Evolutionary conservation across 2,888 invertebrate genomes (phyloP).

Genomic region (Acronicta alni): DNA sequence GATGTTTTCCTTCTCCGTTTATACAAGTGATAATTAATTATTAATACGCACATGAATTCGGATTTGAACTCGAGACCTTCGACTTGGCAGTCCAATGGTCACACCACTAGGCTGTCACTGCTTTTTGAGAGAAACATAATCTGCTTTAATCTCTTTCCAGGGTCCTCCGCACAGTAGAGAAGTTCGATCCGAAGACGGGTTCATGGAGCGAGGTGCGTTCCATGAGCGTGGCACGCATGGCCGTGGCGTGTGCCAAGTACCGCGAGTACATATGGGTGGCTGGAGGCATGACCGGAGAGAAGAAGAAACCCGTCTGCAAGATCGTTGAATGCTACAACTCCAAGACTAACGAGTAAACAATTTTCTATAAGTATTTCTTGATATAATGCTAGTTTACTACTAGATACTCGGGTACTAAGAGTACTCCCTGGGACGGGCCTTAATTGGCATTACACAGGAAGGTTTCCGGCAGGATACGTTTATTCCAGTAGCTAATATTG

Average conservation of each 20-base stretch:
- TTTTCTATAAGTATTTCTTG: background rate
- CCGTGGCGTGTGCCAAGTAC: conserved; percentile 90
- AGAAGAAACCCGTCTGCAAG: conserved; percentile 87
- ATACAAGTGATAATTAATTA: no score
- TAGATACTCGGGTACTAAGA: no score
- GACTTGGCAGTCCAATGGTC: no score
- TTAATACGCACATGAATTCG: no score
- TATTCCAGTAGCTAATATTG: no score
- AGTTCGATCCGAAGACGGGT: conserved; percentile 88
- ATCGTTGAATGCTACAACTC: conserved; percentile 91
- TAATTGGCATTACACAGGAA: no score
- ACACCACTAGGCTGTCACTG: no score
- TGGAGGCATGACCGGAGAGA: conserved; percentile 91
- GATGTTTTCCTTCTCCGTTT: no score
- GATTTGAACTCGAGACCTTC: no score
- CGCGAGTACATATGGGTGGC: conserved; percentile 92
- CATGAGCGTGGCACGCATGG: conserved; percentile 90
- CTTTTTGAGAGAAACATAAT: background rate
- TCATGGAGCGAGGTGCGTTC: conserved; percentile 90
- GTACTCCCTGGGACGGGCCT: no score
- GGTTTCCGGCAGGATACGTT: no score
- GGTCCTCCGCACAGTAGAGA: conserved; percentile 90
- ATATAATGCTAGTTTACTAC: no score
- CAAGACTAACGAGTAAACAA: conserved; percentile 88
- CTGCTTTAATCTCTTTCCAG: conserved; percentile 66